Percentiles rank a stretch among this genome's conserved stretches.
These are phyloP conservation scores for Sorex fumeus DNA, from an alignment of 2,113 vertebrate genomes.

Conservation along the genomic window DNA sequence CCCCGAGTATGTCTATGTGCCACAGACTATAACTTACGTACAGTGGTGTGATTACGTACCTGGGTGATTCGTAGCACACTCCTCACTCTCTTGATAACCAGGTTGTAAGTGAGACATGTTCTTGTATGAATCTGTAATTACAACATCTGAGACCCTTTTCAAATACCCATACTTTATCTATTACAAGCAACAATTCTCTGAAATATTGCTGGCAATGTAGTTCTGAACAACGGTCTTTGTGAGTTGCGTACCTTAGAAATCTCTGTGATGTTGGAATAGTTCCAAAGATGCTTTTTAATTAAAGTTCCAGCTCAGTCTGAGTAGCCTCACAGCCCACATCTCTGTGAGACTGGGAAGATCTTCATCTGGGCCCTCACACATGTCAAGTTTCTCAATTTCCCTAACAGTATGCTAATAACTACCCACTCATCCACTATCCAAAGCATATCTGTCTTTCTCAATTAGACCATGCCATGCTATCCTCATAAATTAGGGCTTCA, in stretches of 20 bases:
- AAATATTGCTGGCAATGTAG: not conserved
- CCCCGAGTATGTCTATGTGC: not conserved
- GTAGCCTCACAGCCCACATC: not conserved
- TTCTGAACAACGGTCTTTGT: not conserved
- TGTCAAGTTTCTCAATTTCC: not conserved
- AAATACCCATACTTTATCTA: not conserved
- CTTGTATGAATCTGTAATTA: too few relatives aligned
- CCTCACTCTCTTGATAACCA: slow-evolving; percentile 1
- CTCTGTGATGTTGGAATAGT: not conserved
- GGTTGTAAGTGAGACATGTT: slow-evolving; percentile 9
- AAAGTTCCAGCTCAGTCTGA: not conserved
- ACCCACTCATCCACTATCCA: slow-evolving; percentile 2
- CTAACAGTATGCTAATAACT: slow-evolving; percentile 16
- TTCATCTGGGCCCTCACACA: not conserved
- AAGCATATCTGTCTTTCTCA: not conserved
- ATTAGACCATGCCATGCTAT: not conserved
- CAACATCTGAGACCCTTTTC: not conserved
- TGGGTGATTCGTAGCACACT: not conserved
- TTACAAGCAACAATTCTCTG: not conserved
- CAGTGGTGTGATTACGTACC: not conserved
- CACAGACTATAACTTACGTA: not conserved
- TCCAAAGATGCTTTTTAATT: not conserved
- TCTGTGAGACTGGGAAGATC: not conserved
- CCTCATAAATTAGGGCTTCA: slow-evolving; percentile 22
- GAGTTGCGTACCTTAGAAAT: not conserved